phyloP scores from a whole-genome alignment of 2,113 vertebrate species.

The Ivindomyrus marchei region DNA sequence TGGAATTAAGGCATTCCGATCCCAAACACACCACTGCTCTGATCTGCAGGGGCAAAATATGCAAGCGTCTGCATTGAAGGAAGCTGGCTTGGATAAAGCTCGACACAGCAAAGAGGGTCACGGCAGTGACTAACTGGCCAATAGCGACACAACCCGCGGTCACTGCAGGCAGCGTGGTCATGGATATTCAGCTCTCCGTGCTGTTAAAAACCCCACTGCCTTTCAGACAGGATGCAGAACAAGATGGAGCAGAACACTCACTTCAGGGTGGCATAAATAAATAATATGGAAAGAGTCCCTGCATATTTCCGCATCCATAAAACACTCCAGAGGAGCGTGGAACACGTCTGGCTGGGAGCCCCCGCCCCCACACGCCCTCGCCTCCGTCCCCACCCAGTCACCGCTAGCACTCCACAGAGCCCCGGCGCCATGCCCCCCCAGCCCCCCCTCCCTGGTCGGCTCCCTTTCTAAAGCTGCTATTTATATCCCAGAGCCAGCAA shows the following conservation, averaged over 20 bases:
- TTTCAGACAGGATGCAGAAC: slow-evolving; percentile 16
- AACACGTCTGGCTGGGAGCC: slow-evolving; percentile 21
- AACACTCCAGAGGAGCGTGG: slow-evolving; percentile 36
- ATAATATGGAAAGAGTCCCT: slow-evolving; percentile 44
- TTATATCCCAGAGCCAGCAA: slow-evolving; percentile 57
- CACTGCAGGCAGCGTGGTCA: neutral
- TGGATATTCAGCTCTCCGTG: neutral
- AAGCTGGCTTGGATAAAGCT: slow-evolving; percentile 9
- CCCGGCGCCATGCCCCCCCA: slow-evolving; percentile 49
- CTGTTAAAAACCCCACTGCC: slow-evolving; percentile 11
- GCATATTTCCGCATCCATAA: slow-evolving; percentile 40
- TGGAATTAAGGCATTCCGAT: neutral
- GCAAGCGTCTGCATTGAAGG: slow-evolving; percentile 9
- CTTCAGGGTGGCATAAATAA: slow-evolving; percentile 51
- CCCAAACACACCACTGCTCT: neutral
- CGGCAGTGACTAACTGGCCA: neutral
- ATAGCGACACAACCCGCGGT: neutral
- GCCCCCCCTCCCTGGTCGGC: slow-evolving; percentile 37
- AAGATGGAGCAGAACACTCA: slow-evolving; percentile 30
- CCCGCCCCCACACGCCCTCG: slow-evolving; percentile 27
- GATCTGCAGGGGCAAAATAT: slow-evolving; percentile 26
- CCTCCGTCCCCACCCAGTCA: slow-evolving; percentile 38
- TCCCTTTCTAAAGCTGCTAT: slow-evolving; percentile 59
- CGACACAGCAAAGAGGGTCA: neutral
- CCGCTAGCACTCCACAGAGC: slow-evolving; percentile 52